phyloP scores from a whole-genome alignment of 2,797 vertebrate species.

The Sarcophilus harrisii region DNA sequence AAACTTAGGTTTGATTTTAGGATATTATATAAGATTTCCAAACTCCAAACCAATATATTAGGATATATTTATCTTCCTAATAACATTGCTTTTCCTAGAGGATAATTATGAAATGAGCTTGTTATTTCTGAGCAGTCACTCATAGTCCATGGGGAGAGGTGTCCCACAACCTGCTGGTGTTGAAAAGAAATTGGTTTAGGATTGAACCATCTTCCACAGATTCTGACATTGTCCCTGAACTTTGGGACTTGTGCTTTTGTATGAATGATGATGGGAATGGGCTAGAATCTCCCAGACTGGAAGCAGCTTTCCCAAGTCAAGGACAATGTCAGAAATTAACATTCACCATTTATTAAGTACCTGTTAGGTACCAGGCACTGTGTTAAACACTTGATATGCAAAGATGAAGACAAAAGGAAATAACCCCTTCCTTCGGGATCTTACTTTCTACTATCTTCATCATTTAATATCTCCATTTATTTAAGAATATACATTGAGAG shows the following conservation, averaged over 20 bases:
- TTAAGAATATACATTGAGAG: not conserved
- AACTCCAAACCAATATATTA: conserved; percentile 41
- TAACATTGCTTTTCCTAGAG: conserved; percentile 41
- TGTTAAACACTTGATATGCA: not conserved
- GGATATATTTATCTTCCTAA: conserved; percentile 49
- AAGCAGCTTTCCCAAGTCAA: not conserved
- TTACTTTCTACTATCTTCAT: not conserved
- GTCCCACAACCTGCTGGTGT: conserved; percentile 22
- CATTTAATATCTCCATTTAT: not conserved
- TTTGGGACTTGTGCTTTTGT: not conserved
- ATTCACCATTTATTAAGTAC: not conserved
- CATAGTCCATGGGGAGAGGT: not conserved
- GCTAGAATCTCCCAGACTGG: not conserved
- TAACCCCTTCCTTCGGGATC: not conserved
- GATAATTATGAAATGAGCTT: conserved; percentile 55
- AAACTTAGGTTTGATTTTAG: not conserved
- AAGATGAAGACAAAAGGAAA: not conserved
- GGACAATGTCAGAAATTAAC: not conserved
- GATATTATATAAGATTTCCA: not conserved
- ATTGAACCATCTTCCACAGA: conserved; percentile 37
- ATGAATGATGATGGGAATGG: not conserved
- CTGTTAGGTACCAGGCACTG: not conserved
- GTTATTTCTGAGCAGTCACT: conserved; percentile 3
- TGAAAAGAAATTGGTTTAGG: conserved; percentile 18
- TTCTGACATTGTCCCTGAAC: not conserved